Evolutionary conservation across 2,797 vertebrate species (phyloP).

Genomic region (Mormyrops boulengeri): DNA sequence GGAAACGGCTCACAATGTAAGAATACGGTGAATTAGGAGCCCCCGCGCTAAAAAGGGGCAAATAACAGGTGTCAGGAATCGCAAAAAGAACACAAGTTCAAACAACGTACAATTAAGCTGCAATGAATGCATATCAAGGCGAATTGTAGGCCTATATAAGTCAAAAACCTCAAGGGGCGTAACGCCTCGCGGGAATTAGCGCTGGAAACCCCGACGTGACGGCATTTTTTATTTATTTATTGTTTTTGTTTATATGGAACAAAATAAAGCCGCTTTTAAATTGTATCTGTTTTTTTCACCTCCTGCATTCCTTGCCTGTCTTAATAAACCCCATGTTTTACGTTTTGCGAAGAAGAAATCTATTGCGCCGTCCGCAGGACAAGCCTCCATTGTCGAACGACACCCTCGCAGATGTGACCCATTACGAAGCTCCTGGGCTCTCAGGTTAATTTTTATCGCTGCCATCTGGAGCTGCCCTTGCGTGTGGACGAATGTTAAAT

Average conservation of each 20-base stretch:
- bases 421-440: neutral
- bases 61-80: slow-evolving; percentile 12
- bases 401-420: neutral
- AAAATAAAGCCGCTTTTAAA: neutral
- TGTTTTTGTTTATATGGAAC: neutral
- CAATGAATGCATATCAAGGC: neutral
- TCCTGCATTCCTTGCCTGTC: neutral
- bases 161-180: neutral
- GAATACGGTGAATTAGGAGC: neutral
- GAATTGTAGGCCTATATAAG: neutral
- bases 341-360: neutral
- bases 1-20: slow-evolving; percentile 14
- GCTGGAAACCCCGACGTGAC: neutral
- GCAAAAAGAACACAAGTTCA: neutral
- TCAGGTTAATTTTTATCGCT: neutral
- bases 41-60: neutral
- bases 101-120: neutral
- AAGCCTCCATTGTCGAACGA: neutral
- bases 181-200: neutral
- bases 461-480: neutral
- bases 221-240: neutral
- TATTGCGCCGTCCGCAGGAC: neutral
- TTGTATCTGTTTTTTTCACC: neutral
- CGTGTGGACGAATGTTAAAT: neutral
- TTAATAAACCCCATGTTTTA: neutral